Evolutionary conservation across 2,888 invertebrate genomes (phyloP).

Genomic region (Oxycera nigricornis): DNA sequence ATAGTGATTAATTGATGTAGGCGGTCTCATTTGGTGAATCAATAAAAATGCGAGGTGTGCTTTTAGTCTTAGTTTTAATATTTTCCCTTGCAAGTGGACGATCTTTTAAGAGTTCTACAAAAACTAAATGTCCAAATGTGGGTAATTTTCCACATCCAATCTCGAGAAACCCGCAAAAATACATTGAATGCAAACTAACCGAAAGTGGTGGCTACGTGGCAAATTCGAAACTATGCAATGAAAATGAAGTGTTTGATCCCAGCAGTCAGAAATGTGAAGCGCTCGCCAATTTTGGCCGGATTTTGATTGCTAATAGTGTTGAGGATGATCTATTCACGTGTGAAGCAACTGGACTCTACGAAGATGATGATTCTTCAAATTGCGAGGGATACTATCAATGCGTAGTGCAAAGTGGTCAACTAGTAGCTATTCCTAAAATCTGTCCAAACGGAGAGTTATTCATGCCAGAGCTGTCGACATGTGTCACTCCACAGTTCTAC

Average conservation of each 20-base stretch:
- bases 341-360: slow-evolving; percentile 31
- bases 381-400: slow-evolving; percentile 36
- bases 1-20: slow-evolving; percentile 3
- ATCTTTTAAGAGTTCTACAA: neutral
- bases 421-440: neutral
- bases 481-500: slow-evolving; percentile 29
- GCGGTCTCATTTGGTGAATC: no score
- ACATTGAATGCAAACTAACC: slow-evolving; percentile 3
- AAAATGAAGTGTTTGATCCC: slow-evolving; percentile 36
- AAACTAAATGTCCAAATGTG: slow-evolving; percentile 12
- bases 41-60: neutral
- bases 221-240: neutral
- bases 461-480: slow-evolving; percentile 20
- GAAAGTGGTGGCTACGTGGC: slow-evolving; percentile 1
- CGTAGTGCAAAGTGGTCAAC: neutral
- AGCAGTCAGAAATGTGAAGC: slow-evolving; percentile 29
- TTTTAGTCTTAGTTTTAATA: slow-evolving; percentile 29
- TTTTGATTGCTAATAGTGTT: slow-evolving; percentile 6
- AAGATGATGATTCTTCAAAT: slow-evolving; percentile 4
- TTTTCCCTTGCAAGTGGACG: slow-evolving; percentile 29
- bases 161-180: slow-evolving; percentile 10
- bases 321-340: slow-evolving; percentile 12
- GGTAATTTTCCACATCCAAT: slow-evolving; percentile 30
- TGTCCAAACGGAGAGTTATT: slow-evolving; percentile 33
- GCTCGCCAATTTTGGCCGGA: slow-evolving; percentile 1